Conservation (phyloP, 2,113 vertebrate species). For the Origma solitaria region DNA sequence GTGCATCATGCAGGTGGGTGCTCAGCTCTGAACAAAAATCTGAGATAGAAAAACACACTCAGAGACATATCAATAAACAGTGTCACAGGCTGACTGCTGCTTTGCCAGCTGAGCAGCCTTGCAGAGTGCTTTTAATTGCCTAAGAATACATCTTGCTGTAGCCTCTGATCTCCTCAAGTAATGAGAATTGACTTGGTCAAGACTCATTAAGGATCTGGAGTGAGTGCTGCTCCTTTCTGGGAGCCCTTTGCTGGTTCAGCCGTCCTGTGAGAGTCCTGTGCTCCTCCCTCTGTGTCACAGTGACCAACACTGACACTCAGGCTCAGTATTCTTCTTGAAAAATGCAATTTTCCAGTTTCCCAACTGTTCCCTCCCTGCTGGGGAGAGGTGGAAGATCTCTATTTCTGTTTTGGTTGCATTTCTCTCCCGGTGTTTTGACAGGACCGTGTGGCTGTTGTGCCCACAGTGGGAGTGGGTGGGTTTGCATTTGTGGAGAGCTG, state of each 20-base stretch:
- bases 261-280: neutral
- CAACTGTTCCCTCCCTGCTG: neutral
- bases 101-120: neutral
- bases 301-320: neutral
- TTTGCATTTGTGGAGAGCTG: neutral
- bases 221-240: neutral
- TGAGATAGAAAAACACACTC: too few relatives aligned
- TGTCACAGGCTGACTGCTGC: too few relatives aligned
- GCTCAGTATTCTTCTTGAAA: neutral
- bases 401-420: neutral
- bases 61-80: too few relatives aligned
- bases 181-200: neutral
- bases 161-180: neutral
- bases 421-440: neutral
- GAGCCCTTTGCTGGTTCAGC: neutral
- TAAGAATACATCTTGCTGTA: neutral
- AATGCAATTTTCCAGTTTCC: rapidly evolving
- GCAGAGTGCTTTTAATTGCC: neutral
- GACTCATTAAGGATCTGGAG: neutral
- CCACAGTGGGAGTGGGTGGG: neutral
- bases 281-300: rapidly evolving
- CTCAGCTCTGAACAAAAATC: neutral
- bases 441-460: neutral
- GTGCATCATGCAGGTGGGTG: conserved; percentile 82
- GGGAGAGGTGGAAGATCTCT: neutral